These are phyloP conservation scores for Cryptocephalus moraei DNA, from an alignment of 2,888 invertebrate genomes.

Conservation along the genomic window DNA sequence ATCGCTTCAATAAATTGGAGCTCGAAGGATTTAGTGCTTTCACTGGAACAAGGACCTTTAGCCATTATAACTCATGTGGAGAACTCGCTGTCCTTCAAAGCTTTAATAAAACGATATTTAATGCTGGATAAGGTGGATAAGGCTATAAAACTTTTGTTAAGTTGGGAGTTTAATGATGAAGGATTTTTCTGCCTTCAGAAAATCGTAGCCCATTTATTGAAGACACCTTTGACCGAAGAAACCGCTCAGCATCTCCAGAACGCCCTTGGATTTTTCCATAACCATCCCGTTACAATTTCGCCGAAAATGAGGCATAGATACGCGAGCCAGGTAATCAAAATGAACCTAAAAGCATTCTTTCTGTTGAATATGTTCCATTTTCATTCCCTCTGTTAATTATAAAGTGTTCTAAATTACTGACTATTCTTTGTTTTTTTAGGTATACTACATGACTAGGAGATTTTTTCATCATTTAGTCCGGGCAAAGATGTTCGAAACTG, in stretches of 20 bases:
- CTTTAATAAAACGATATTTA: constrained; percentile 46
- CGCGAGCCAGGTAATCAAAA: constrained; percentile 43
- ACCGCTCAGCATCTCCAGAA: constrained; percentile 60
- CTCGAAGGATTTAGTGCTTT: constrained; percentile 39
- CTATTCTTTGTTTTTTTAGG: constrained; percentile 34
- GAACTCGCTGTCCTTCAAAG: constrained; percentile 25
- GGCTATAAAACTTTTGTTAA: constrained; percentile 53
- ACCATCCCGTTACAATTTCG: constrained; percentile 55
- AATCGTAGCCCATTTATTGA: constrained; percentile 57
- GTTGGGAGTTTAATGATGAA: constrained; percentile 64
- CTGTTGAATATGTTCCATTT: too few relatives aligned
- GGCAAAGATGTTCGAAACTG: constrained; percentile 66
- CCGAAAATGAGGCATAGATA: constrained; percentile 61
- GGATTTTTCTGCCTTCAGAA: constrained; percentile 67
- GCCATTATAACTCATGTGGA: constrained; percentile 30
- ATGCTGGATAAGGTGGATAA: constrained; percentile 53
- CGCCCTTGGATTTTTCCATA: constrained; percentile 72
- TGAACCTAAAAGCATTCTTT: too few relatives aligned
- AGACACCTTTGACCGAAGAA: constrained; percentile 46
- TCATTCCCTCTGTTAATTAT: not conserved
- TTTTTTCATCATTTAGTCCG: constrained; percentile 81
- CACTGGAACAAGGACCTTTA: constrained; percentile 54
- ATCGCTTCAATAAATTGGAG: constrained; percentile 33
- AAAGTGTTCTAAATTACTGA: not conserved
- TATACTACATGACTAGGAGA: constrained; percentile 72